phyloP scores from a whole-genome alignment of 1,140 invertebrate genomes.

The Thrips palmi region DNA sequence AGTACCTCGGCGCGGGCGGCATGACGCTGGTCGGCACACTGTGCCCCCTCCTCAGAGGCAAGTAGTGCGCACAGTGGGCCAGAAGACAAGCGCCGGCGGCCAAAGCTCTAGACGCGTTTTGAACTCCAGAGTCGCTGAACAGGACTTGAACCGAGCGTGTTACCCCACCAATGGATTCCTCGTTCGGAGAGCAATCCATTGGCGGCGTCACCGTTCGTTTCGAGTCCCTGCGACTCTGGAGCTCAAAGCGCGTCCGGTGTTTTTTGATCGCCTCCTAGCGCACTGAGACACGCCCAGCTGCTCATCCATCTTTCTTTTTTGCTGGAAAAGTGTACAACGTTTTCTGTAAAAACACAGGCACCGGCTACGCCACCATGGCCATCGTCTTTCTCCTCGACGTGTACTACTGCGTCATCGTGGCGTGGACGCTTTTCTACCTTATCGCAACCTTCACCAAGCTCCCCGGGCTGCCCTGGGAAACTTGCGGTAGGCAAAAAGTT shows the following conservation, averaged over 20 bases:
- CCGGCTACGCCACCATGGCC: slow-evolving; percentile 19
- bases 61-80: too few relatives aligned
- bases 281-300: too few relatives aligned
- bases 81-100: too few relatives aligned
- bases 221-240: too few relatives aligned
- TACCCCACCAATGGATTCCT: too few relatives aligned
- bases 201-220: too few relatives aligned
- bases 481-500: slow-evolving; percentile 18
- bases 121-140: too few relatives aligned
- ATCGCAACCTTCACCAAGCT: slow-evolving; percentile 23
- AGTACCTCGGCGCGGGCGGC: slow-evolving; percentile 20
- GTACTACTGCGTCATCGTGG: slow-evolving; percentile 35
- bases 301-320: not conserved
- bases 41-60: slow-evolving; percentile 21
- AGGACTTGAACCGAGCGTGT: too few relatives aligned
- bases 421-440: slow-evolving; percentile 31
- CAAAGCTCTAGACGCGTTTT: too few relatives aligned
- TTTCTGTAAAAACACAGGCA: slow-evolving; percentile 13
- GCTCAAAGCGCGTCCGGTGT: too few relatives aligned
- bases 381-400: slow-evolving; percentile 32
- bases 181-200: too few relatives aligned
- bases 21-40: slow-evolving; percentile 18
- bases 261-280: too few relatives aligned
- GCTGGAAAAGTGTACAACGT: slow-evolving; percentile 1
- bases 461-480: slow-evolving; percentile 19